Evolutionary conservation across 2,797 vertebrate species (phyloP), one percentile per base, ranked within the genome.

Genomic region (Brachyrhaphis roseni): DNA sequence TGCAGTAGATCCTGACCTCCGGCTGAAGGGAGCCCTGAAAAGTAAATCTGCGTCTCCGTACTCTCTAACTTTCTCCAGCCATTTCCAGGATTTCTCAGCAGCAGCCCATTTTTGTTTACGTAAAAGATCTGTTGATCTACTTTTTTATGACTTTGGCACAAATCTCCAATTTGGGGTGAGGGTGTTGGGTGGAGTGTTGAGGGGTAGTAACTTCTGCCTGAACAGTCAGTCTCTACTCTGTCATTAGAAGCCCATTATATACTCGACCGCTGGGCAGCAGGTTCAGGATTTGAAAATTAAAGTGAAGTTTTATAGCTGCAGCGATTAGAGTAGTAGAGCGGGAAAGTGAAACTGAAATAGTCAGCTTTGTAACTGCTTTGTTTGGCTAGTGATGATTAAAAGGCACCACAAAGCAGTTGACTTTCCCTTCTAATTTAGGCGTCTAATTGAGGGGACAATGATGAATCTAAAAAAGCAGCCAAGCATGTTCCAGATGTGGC

Each of bases 401-500:
- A 90, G 88, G 88, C 76, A 12, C 83, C 34, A 39, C 77, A 31
- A 34, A 46, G 64, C 78, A 82, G 80, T 66, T 76, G 81, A 87
- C 81, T 71, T 47, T 73, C 74, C 77, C 83, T 87, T 91, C 41
- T 93, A 91, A 93, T 93, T 90, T 86, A 0, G 46, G 26, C 23
- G 5, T 83, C 72, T 93, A 90, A 91, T 91, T 90, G 81, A 75
- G 82, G 82, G 36, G 64, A 75, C 72, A 82, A 76, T 89, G 87
- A 86, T 75, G 76, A 80, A 78, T 89, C 72, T 66, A 72, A 81
- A 78, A 78, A 1, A 89, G 55, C 77, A 88, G 73, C 77, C 51
- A 89, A 74, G 86, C 66, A 13, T 83, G 84, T 80, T 89, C 83
- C 83, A 91, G 88, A 92, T 93, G 88, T 88, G 86, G 85, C 57